Percentiles rank a stretch among this genome's conserved stretches.
These are phyloP conservation scores for Sebastes paucispinis DNA, from an alignment of 2,797 vertebrate species.

Conservation along the genomic window DNA sequence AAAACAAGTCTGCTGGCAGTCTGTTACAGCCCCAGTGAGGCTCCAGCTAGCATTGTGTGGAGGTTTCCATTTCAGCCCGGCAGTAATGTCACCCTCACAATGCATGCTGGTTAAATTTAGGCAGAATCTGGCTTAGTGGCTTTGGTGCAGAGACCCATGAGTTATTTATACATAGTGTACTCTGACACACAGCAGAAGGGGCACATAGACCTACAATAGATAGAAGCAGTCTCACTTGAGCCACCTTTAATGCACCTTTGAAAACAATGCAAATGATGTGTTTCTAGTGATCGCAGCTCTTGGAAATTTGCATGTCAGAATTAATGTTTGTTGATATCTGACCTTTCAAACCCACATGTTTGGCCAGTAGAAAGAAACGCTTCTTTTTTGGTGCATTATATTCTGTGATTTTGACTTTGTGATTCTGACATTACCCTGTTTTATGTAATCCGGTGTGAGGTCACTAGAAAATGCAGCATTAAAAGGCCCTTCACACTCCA, in stretches of 20 bases:
- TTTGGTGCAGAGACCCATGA: conserved; percentile 50
- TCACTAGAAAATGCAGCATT: conserved; percentile 10
- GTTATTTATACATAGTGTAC: conserved; percentile 41
- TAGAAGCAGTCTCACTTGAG: not conserved
- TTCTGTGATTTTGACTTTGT: conserved; percentile 7
- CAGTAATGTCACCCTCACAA: conserved; percentile 35
- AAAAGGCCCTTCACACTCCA: conserved; percentile 5
- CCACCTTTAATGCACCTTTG: not conserved
- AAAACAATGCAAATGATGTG: not conserved
- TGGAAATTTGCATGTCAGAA: not conserved
- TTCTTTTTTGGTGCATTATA: not conserved
- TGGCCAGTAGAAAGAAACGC: not conserved
- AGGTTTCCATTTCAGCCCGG: conserved; percentile 52
- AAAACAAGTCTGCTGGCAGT: conserved; percentile 58
- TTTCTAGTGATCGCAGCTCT: not conserved
- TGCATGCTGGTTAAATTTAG: conserved; percentile 34
- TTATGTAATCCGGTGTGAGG: not conserved
- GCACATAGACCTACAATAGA: not conserved
- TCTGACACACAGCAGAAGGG: conserved; percentile 16
- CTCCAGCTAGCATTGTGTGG: conserved; percentile 32
- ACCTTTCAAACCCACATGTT: not conserved
- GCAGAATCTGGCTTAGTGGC: conserved; percentile 29
- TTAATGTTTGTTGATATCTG: not conserved
- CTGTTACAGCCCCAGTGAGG: conserved; percentile 36
- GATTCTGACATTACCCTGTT: conserved; percentile 7